A percentile compares a stretch with the other conserved stretches of the same genome.
Conservation (phyloP, 2,113 vertebrate genomes). For the Ellobius talpinus region DNA sequence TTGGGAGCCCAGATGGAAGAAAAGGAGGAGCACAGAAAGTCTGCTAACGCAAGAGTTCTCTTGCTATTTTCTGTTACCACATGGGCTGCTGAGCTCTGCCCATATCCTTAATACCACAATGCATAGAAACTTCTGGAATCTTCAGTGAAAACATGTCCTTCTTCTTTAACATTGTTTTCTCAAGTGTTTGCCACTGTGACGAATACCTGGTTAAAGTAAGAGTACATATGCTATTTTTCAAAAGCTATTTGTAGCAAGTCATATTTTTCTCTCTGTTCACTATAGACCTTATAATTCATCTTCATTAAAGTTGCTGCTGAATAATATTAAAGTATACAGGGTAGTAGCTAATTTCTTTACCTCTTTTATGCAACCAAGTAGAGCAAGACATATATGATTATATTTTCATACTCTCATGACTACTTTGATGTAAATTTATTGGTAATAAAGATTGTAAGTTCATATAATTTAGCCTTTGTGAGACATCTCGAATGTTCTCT, state of each 20-base stretch:
- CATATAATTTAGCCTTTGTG: background rate
- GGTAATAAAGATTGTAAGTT: background rate
- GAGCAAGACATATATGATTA: background rate
- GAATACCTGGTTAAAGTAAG: background rate
- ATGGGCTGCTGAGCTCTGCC: background rate
- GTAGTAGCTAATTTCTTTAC: slow-evolving; percentile 37
- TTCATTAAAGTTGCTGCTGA: background rate
- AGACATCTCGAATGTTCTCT: background rate
- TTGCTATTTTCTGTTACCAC: background rate
- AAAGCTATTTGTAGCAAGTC: background rate
- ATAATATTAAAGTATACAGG: background rate
- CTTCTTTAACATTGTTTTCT: background rate
- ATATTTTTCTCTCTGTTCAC: background rate
- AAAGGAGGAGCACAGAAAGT: background rate
- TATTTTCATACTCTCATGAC: background rate
- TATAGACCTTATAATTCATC: background rate
- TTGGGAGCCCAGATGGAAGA: background rate
- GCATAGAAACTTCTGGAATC: background rate
- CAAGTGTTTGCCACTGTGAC: background rate
- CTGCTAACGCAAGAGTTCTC: background rate
- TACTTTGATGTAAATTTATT: slow-evolving; percentile 18
- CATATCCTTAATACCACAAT: background rate
- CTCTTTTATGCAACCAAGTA: background rate
- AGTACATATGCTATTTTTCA: background rate
- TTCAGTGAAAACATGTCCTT: background rate